phyloP scores from a whole-genome alignment of 2,113 vertebrate genomes.

The Labeo rohita region DNA sequence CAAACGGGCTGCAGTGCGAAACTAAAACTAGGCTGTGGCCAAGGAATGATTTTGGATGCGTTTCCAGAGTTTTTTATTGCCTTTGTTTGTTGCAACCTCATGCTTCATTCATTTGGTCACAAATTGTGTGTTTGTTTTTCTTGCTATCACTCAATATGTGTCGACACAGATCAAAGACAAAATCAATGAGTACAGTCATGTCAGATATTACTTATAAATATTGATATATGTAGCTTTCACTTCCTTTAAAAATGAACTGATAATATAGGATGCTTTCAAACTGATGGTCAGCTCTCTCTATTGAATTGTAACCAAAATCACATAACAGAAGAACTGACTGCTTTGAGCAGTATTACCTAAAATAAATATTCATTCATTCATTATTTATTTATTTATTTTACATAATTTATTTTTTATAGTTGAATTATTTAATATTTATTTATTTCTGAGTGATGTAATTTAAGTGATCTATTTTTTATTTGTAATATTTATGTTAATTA shows the following conservation, averaged over 20 bases:
- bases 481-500: no score
- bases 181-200: background rate
- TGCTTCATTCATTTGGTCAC: background rate
- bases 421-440: no score
- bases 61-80: background rate
- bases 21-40: background rate
- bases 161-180: background rate
- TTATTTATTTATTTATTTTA: no score
- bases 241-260: background rate
- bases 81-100: background rate
- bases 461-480: no score
- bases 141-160: background rate
- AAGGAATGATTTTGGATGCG: background rate
- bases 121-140: background rate
- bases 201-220: background rate
- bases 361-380: background rate
- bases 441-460: no score
- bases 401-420: no score
- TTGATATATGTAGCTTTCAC: background rate
- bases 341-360: background rate
- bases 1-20: background rate
- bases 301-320: background rate
- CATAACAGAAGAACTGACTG: background rate
- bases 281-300: background rate
- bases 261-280: background rate